Percentiles rank a stretch among this genome's conserved stretches.
Conservation (phyloP, 2,113 vertebrate genomes). For the Maccullochella peelii region DNA sequence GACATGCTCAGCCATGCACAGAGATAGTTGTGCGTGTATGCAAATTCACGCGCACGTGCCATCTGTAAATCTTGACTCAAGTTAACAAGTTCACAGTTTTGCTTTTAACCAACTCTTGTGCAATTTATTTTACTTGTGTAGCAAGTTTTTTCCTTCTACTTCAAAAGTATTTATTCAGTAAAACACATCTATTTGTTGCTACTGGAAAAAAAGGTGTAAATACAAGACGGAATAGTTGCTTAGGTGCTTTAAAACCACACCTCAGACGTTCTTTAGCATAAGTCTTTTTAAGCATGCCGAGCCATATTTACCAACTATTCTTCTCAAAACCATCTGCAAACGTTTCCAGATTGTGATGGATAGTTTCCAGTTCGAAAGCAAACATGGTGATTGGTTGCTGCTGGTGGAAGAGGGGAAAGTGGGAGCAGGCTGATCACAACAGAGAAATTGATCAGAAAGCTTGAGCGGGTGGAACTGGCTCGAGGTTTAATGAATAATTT, state of each 20-base stretch:
- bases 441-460: conserved; percentile 76
- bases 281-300: not conserved
- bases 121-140: not conserved
- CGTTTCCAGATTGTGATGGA: conserved; percentile 67
- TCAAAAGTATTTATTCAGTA: not conserved
- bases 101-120: not conserved
- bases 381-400: conserved; percentile 66
- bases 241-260: conserved; percentile 1
- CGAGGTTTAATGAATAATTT: conserved; percentile 82
- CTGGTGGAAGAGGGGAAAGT: conserved; percentile 32
- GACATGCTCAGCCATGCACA: conserved; percentile 40
- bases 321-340: conserved; percentile 2
- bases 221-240: not conserved
- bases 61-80: conserved; percentile 43
- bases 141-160: not conserved
- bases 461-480: conserved; percentile 34
- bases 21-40: conserved; percentile 15
- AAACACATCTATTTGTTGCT: not conserved
- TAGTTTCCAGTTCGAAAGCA: conserved; percentile 48
- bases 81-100: conserved; percentile 34
- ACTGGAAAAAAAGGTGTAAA: not conserved
- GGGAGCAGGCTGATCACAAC: conserved; percentile 24
- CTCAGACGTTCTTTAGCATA: not conserved
- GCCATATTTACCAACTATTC: conserved; percentile 24
- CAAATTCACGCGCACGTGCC: conserved; percentile 51